Conservation (phyloP, 2,113 vertebrate species). For the Morone chrysops region DNA sequence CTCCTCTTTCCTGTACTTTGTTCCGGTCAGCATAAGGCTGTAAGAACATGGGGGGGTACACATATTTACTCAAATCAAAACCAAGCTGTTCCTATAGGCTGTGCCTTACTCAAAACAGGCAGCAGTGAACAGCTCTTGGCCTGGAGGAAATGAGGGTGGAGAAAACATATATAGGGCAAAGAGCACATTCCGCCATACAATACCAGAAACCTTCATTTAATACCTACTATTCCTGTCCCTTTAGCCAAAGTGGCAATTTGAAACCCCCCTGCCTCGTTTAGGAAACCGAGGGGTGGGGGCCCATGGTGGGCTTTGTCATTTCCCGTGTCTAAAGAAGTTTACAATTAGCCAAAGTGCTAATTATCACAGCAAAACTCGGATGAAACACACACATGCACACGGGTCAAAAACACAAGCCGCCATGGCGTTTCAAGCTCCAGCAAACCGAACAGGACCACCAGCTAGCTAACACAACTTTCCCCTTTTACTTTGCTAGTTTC, state of each 20-base stretch:
- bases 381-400: not conserved
- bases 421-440: not conserved
- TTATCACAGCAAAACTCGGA: not conserved
- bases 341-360: constrained; percentile 42
- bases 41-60: not conserved
- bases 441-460: not conserved
- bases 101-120: constrained; percentile 18
- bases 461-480: not conserved
- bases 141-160: constrained; percentile 67
- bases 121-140: constrained; percentile 33
- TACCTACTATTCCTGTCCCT: constrained; percentile 82
- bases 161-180: constrained; percentile 77
- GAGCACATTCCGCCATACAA: constrained; percentile 81
- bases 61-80: not conserved
- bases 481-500: not conserved
- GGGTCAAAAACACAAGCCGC: not conserved
- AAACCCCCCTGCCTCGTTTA: constrained; percentile 65
- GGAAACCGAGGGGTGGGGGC: constrained; percentile 53
- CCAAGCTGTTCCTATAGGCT: constrained; percentile 19
- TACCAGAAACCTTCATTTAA: constrained; percentile 82
- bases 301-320: constrained; percentile 64
- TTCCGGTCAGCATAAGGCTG: constrained; percentile 30
- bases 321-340: constrained; percentile 64
- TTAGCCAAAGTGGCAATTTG: constrained; percentile 79
- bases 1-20: not conserved